Conservation (phyloP, 1,140 invertebrate genomes). For the Pseudoatta argentina region DNA sequence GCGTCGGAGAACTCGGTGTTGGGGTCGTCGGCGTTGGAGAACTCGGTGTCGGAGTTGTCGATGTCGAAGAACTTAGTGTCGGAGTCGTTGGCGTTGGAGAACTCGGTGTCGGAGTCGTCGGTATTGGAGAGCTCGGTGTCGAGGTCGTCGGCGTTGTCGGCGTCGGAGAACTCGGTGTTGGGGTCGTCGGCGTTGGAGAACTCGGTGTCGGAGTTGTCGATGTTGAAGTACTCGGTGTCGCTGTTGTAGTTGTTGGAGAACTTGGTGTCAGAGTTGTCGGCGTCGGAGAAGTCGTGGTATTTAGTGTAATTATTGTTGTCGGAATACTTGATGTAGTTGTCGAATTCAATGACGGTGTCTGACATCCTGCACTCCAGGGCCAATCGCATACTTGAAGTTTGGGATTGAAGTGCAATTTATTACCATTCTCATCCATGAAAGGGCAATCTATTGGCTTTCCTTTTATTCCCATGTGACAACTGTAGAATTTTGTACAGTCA, state of each 20-base stretch:
- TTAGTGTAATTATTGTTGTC: not conserved
- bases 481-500: slow-evolving; percentile 78
- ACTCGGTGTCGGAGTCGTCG: too few species aligned
- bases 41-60: too few species aligned
- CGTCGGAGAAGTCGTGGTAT: not conserved
- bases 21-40: too few species aligned
- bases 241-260: too few species aligned
- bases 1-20: too few species aligned
- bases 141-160: too few species aligned
- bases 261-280: not conserved
- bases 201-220: too few species aligned
- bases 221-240: too few species aligned
- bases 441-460: slow-evolving; percentile 11
- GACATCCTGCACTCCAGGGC: slow-evolving; percentile 70
- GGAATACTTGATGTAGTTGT: not conserved
- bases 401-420: slow-evolving; percentile 80
- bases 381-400: slow-evolving; percentile 78
- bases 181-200: not conserved
- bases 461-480: slow-evolving; percentile 63
- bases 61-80: too few species aligned
- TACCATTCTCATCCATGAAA: slow-evolving; percentile 59
- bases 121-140: too few species aligned
- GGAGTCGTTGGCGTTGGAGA: too few species aligned
- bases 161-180: too few species aligned
- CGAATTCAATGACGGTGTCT: not conserved